These are phyloP conservation scores for Epizoanthus stellaris DNA, from an alignment of 92 coral and sea anemone genomes.

Conservation along the genomic window DNA sequence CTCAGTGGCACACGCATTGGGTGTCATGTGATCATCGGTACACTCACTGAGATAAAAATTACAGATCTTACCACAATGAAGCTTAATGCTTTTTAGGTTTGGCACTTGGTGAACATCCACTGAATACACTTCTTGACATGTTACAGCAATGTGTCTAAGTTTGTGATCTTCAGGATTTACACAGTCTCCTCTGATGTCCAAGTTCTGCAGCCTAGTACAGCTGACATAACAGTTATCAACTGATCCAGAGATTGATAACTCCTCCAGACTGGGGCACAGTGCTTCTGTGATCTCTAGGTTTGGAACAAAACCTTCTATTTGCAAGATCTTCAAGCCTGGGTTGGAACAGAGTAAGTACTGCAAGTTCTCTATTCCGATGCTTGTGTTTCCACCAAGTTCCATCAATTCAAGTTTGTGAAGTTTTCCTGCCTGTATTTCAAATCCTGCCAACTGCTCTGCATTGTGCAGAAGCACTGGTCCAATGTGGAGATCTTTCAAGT, in stretches of 20 bases:
- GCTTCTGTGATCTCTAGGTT: constrained; percentile 61
- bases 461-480: constrained; percentile 48
- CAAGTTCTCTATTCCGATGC: neutral
- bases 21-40: neutral
- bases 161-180: constrained; percentile 32
- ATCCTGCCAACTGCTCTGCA: neutral
- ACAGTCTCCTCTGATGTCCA: constrained; percentile 62
- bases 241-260: constrained; percentile 47
- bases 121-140: constrained; percentile 35
- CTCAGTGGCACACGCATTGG: neutral
- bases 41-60: constrained; percentile 49
- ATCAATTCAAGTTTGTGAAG: constrained; percentile 35
- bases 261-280: constrained; percentile 51
- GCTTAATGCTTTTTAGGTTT: constrained; percentile 32
- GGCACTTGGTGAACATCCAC: constrained; percentile 49
- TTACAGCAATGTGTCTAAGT: constrained; percentile 18
- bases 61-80: constrained; percentile 39
- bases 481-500: constrained; percentile 53
- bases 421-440: constrained; percentile 29
- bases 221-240: constrained; percentile 30
- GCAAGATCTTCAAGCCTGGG: constrained; percentile 41
- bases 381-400: constrained; percentile 21
- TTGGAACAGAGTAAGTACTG: constrained; percentile 26
- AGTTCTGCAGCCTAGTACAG: constrained; percentile 42
- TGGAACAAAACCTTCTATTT: constrained; percentile 47